Conservation (phyloP, 2,888 invertebrate species). For the Tigriopus californicus region DNA sequence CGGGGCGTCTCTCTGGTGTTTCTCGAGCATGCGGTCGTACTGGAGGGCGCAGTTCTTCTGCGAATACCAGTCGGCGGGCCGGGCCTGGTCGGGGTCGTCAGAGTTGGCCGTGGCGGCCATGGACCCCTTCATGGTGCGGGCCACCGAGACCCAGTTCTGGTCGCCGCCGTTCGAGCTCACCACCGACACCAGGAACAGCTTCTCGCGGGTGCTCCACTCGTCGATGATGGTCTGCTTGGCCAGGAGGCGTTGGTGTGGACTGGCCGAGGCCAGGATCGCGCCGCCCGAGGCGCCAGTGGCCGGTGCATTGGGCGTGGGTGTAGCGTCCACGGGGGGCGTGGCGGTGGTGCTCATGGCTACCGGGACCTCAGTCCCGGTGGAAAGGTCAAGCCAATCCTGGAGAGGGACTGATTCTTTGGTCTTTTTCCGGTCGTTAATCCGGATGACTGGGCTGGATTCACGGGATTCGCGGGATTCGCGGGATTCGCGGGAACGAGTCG, state of each 20-base stretch:
- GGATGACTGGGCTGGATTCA: too few relatives aligned
- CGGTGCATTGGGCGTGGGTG: neutral
- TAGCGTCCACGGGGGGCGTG: too few relatives aligned
- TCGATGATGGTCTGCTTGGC: slow-evolving; percentile 30
- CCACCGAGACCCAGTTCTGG: slow-evolving; percentile 45
- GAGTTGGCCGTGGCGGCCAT: slow-evolving; percentile 31
- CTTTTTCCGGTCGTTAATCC: too few relatives aligned
- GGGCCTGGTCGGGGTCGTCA: slow-evolving; percentile 46
- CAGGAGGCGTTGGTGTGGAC: neutral
- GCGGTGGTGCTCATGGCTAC: too few relatives aligned
- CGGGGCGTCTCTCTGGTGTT: slow-evolving; percentile 36
- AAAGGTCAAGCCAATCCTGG: too few relatives aligned
- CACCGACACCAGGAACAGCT: slow-evolving; percentile 65
- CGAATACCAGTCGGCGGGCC: slow-evolving; percentile 70
- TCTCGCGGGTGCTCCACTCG: slow-evolving; percentile 66
- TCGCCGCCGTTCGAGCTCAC: slow-evolving; percentile 68
- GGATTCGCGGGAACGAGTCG: too few relatives aligned
- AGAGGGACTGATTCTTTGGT: too few relatives aligned
- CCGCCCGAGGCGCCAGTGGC: neutral
- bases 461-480: too few relatives aligned
- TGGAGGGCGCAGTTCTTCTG: slow-evolving; percentile 77
- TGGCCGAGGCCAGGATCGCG: too few relatives aligned
- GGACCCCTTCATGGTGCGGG: slow-evolving; percentile 1
- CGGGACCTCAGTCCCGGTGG: too few relatives aligned
- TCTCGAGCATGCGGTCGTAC: slow-evolving; percentile 58